phyloP scores from a whole-genome alignment of 2,888 invertebrate species.

The Aquatica leii region DNA sequence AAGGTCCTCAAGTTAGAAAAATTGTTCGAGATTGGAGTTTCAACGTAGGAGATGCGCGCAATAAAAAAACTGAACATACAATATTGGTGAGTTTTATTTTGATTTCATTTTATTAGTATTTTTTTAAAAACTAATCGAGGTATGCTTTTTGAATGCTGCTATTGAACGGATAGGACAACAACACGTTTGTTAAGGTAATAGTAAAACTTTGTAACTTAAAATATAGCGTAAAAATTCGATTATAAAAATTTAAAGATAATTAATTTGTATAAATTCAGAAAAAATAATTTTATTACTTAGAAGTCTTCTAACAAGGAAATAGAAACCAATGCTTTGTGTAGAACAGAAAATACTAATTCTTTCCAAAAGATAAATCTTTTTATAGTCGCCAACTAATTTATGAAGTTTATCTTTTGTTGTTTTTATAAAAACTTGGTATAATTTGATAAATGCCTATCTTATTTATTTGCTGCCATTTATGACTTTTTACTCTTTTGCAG shows the following conservation, averaged over 20 bases:
- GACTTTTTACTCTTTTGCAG: background rate
- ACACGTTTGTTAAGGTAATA: constrained; percentile 76
- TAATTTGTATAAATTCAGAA: too few relatives aligned
- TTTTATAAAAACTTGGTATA: constrained; percentile 1
- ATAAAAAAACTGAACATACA: constrained; percentile 35
- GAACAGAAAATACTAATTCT: background rate
- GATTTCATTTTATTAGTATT: background rate
- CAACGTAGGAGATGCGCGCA: constrained; percentile 35
- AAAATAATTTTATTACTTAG: too few relatives aligned
- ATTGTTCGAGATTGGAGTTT: constrained; percentile 48
- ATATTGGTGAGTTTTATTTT: constrained; percentile 22
- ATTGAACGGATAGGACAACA: constrained; percentile 66
- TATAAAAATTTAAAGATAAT: too few relatives aligned
- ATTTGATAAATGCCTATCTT: background rate
- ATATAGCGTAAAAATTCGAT: too few relatives aligned
- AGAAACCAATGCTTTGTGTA: background rate
- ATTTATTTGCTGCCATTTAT: constrained; percentile 4
- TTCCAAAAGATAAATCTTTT: constrained; percentile 9
- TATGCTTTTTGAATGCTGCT: constrained; percentile 24
- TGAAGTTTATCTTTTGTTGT: constrained; percentile 6
- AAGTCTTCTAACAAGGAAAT: too few relatives aligned
- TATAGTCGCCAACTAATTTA: constrained; percentile 11
- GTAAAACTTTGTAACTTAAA: background rate
- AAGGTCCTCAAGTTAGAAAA: constrained; percentile 77
- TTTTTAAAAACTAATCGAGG: background rate